Evolutionary conservation across 2,113 vertebrate species (phyloP).

Genomic region (Salvelinus fontinalis): DNA sequence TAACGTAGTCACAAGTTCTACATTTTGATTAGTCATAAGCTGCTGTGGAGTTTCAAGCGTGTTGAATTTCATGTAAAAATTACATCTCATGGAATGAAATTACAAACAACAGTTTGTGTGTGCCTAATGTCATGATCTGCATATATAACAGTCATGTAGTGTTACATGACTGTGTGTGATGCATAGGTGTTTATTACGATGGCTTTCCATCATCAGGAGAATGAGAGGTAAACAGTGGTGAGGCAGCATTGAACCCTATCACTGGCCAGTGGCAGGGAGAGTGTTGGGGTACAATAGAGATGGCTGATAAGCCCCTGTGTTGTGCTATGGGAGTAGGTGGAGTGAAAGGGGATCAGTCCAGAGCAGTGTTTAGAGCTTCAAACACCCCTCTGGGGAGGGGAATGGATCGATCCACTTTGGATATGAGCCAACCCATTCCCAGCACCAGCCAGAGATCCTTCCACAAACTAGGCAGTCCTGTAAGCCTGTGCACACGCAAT

Average conservation of each 20-base stretch:
- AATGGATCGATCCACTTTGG: constrained; percentile 62
- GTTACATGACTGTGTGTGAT: not conserved
- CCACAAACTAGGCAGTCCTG: constrained; percentile 39
- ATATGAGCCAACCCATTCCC: constrained; percentile 45
- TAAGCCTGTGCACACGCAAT: constrained; percentile 41
- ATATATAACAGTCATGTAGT: not conserved
- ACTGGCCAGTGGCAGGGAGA: constrained; percentile 21
- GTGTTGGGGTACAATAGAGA: constrained; percentile 53
- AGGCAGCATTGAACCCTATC: constrained; percentile 46
- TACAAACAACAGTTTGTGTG: not conserved
- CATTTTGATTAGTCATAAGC: no score
- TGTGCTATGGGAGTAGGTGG: constrained; percentile 53
- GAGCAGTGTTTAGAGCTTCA: constrained; percentile 67
- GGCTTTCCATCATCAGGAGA: not conserved
- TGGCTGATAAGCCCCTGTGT: constrained; percentile 55
- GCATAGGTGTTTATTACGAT: not conserved
- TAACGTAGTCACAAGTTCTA: no score
- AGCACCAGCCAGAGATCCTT: constrained; percentile 44
- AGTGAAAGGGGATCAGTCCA: constrained; percentile 67
- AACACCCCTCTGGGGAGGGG: constrained; percentile 60
- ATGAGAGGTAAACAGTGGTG: not conserved
- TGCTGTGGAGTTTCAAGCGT: not conserved
- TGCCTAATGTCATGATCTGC: not conserved
- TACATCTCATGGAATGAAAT: not conserved
- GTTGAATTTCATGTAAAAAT: not conserved